phyloP scores from a whole-genome alignment of 2,888 invertebrate genomes.

The Malacosoma neustria region DNA sequence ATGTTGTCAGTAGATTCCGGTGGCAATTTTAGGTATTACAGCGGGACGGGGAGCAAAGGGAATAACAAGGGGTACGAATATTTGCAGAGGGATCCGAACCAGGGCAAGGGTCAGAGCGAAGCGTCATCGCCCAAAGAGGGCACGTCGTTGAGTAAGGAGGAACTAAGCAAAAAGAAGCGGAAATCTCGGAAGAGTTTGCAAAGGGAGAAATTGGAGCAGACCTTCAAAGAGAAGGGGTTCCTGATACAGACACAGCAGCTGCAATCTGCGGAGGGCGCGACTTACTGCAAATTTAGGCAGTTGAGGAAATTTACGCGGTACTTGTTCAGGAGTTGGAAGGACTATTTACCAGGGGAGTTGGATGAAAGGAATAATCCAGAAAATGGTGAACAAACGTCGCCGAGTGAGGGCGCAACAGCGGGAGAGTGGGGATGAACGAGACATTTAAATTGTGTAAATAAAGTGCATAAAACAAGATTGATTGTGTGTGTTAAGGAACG shows the following conservation, averaged over 20 bases:
- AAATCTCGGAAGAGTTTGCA: conserved; percentile 89
- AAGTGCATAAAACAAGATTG: conserved; percentile 5
- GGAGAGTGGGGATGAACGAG: conserved; percentile 40
- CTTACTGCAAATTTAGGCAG: conserved; percentile 94
- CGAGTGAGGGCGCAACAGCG: conserved; percentile 20
- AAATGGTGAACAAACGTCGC: conserved; percentile 9
- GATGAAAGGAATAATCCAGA: conserved; percentile 29
- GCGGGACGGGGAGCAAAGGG: conserved; percentile 88
- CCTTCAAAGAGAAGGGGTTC: conserved; percentile 94
- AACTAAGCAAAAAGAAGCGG: conserved; percentile 76
- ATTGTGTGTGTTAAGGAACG: neutral
- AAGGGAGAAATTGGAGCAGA: conserved; percentile 91
- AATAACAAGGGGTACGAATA: conserved; percentile 89
- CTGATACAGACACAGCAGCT: conserved; percentile 94
- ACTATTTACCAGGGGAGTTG: conserved; percentile 88
- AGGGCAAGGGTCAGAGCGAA: conserved; percentile 48
- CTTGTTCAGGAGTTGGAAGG: conserved; percentile 94
- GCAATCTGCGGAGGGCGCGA: conserved; percentile 94
- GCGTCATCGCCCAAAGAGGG: conserved; percentile 24
- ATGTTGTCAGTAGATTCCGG: conserved; percentile 93
- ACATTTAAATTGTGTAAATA: conserved; percentile 11
- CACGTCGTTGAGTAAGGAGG: conserved; percentile 34
- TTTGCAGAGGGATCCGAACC: conserved; percentile 81
- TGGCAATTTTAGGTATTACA: conserved; percentile 91
- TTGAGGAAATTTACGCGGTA: conserved; percentile 93